Conservation (phyloP, 1,140 invertebrate genomes). For the Dreissena polymorpha region DNA sequence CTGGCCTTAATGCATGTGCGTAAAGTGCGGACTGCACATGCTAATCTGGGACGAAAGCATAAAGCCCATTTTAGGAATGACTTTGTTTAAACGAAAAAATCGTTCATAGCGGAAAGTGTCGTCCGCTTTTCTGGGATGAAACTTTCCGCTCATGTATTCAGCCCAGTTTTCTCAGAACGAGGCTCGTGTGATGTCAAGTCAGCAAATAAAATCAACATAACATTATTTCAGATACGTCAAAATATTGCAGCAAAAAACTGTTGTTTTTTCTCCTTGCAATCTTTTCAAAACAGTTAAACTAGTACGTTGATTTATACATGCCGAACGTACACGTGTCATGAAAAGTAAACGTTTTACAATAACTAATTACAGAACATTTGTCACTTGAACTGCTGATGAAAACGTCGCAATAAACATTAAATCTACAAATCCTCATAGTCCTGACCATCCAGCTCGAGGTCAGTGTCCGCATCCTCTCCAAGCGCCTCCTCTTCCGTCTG, state of each 20-base stretch:
- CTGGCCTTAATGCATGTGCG: not conserved
- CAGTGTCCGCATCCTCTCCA: constrained; percentile 52
- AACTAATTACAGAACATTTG: too few relatives aligned
- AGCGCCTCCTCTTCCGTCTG: not conserved
- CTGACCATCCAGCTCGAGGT: constrained; percentile 55
- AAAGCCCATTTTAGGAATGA: not conserved
- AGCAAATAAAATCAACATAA: too few relatives aligned
- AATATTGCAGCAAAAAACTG: too few relatives aligned
- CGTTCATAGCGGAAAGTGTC: not conserved
- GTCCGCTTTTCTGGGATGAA: not conserved
- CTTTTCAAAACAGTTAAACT: not conserved
- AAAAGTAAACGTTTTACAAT: not conserved
- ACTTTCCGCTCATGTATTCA: too few relatives aligned
- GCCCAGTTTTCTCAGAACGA: too few relatives aligned
- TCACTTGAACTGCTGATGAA: too few relatives aligned
- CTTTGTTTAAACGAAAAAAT: not conserved
- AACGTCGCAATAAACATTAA: not conserved
- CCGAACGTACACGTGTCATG: not conserved
- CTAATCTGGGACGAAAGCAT: not conserved
- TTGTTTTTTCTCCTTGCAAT: not conserved
- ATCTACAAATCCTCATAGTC: not conserved
- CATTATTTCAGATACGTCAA: too few relatives aligned
- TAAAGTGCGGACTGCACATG: not conserved
- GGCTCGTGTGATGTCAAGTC: too few relatives aligned
- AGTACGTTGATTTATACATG: not conserved